Base-by-base conservation (phyloP, 2,888 invertebrate genomes). In the Tiliacea citrago region DNA sequence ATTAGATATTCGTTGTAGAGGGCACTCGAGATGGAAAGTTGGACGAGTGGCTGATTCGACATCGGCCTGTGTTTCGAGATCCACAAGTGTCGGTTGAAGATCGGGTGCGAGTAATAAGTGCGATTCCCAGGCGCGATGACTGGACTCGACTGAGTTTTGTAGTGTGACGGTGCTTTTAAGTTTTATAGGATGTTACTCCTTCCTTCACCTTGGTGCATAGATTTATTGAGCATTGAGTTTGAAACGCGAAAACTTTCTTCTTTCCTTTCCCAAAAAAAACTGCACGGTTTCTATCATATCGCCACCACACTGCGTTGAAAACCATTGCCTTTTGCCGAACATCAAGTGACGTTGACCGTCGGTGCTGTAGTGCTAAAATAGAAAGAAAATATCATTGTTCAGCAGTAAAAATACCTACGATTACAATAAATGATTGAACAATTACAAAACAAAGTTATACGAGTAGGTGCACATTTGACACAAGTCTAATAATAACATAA, bases 51-150 rank as follows among this genome's bases (percentile, higher is more conserved):
- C 93, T 90, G 94, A 93, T 91, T 92, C 91, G 92, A 91, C 93
- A 90, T 86, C 91, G 91, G 91, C 90, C 91, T 91, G 91, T 94
- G 94, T 94, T 93, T 94, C 93, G 91, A 91, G 88, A 84, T 82
- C 86, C 82, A 88, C 87, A 88, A 92, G 92, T 87, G 88, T 83
- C 83, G 47, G 83, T 78, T 89, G 85, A 88, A 88, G 88, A 88
- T 84, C 87, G 86, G 78, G 77, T 81, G 73, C 82, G 85, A 90
- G 90, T 91, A 91, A 92, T 91, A 91, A 92, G 89, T 91, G 92
- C 90, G 90, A 92, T 95, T 95, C 94, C 94, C 95, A 95, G 90
- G 89, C 92, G 82, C 83, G 88, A 92, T 94, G 94, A 94, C 94
- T 93, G 89, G 92, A 84, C 92, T 84, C 72, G 82, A 82, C 88